Percentiles rank a stretch among this genome's conserved stretches.
Evolutionary conservation across 2,113 vertebrate species (phyloP).

Genomic region (Canis aureus): DNA sequence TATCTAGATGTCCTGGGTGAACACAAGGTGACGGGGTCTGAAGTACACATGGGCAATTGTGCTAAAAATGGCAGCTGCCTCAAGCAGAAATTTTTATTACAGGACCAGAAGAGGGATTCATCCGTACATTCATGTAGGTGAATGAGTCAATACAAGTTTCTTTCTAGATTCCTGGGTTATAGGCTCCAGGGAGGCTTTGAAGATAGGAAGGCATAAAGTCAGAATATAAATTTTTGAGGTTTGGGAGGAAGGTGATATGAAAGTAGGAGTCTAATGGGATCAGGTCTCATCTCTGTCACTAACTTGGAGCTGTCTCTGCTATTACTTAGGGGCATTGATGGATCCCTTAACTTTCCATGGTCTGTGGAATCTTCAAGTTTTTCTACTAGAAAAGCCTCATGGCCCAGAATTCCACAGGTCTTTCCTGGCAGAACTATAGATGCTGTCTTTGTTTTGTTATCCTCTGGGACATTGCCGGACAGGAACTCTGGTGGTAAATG

Average conservation of each 20-base stretch:
- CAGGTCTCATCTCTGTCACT: neutral
- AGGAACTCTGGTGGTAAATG: neutral
- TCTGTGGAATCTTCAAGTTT: neutral
- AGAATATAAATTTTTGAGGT: neutral
- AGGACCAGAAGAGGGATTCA: constrained; percentile 1
- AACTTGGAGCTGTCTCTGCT: neutral
- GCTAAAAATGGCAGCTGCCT: constrained; percentile 65
- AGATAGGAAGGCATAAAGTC: constrained; percentile 12
- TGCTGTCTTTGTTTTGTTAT: neutral
- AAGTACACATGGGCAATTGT: neutral
- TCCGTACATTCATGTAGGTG: neutral
- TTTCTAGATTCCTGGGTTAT: constrained; percentile 13
- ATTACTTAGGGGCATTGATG: neutral
- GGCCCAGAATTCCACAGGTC: neutral
- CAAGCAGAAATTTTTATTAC: constrained; percentile 58
- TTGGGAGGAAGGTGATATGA: neutral
- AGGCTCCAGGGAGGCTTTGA: constrained; percentile 38
- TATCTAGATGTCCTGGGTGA: constrained; percentile 5
- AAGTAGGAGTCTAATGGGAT: neutral
- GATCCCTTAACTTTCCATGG: neutral
- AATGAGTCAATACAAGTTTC: constrained; percentile 38
- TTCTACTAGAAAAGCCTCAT: neutral
- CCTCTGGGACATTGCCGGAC: neutral
- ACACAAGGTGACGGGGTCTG: neutral
- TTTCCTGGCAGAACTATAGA: neutral